Evolutionary conservation across 1,140 invertebrate genomes (phyloP).

Genomic region (Heliconius hermathena): DNA sequence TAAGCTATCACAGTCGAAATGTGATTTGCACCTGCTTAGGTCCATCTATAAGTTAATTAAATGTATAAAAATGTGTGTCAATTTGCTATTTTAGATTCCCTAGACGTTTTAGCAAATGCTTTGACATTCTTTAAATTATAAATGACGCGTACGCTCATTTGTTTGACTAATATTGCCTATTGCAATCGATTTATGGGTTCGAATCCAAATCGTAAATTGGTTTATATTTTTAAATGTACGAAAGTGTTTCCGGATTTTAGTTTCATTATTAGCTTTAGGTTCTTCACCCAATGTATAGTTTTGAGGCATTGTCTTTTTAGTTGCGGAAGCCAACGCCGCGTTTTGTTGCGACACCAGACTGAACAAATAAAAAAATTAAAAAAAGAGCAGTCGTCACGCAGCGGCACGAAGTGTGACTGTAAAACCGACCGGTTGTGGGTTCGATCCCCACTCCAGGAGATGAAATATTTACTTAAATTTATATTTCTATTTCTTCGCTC

Average conservation of each 20-base stretch:
- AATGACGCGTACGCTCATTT: neutral
- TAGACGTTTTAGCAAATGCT: neutral
- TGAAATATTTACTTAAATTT: no score
- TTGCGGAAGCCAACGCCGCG: no score
- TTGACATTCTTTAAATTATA: neutral
- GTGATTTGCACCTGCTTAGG: neutral
- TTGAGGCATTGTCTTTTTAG: no score
- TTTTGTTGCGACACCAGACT: no score
- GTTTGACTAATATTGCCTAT: neutral
- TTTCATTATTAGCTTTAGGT: neutral
- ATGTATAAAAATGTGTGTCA: neutral
- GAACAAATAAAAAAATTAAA: no score
- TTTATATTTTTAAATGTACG: neutral
- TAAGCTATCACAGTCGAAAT: neutral
- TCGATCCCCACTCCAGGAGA: no score
- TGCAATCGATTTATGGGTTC: neutral
- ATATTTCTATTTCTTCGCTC: no score
- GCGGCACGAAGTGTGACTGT: no score
- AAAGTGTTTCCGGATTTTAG: neutral
- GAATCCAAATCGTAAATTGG: neutral
- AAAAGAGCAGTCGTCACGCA: no score
- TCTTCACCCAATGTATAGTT: no score
- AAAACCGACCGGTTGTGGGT: no score
- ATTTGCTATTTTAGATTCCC: neutral
- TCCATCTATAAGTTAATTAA: slow-evolving; percentile 1